phyloP scores from a whole-genome alignment of 2,113 vertebrate genomes.

The Neogobius melanostomus region DNA sequence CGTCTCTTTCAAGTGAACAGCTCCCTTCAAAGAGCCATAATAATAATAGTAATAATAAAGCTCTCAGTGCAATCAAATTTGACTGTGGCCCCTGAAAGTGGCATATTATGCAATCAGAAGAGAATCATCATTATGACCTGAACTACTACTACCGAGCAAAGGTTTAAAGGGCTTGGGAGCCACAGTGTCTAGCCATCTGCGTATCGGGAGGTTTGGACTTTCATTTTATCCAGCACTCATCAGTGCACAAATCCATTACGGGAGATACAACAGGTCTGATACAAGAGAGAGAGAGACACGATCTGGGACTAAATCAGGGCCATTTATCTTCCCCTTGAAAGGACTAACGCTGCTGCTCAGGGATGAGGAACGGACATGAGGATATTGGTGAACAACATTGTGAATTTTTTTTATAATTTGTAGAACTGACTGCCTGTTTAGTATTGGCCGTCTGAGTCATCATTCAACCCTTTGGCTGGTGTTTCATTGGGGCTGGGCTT shows the following conservation, averaged over 20 bases:
- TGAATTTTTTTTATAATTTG: too few species aligned
- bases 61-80: too few species aligned
- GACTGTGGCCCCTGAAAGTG: background rate
- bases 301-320: background rate
- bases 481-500: too few species aligned
- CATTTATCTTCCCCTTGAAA: background rate
- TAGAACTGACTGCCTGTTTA: too few species aligned
- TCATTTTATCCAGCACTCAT: background rate
- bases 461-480: too few species aligned
- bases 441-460: too few species aligned
- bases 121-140: background rate
- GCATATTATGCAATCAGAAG: background rate
- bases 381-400: background rate
- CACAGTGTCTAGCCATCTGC: conserved; percentile 5
- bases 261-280: background rate
- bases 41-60: too few species aligned
- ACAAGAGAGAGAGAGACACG: background rate
- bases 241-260: background rate
- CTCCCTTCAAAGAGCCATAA: too few species aligned
- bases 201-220: background rate
- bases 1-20: too few species aligned
- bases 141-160: background rate
- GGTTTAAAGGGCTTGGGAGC: background rate
- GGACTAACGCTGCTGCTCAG: background rate
- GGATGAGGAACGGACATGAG: too few species aligned